phyloP scores from a whole-genome alignment of 2,797 vertebrate genomes.

The Eulemur mongoz region DNA sequence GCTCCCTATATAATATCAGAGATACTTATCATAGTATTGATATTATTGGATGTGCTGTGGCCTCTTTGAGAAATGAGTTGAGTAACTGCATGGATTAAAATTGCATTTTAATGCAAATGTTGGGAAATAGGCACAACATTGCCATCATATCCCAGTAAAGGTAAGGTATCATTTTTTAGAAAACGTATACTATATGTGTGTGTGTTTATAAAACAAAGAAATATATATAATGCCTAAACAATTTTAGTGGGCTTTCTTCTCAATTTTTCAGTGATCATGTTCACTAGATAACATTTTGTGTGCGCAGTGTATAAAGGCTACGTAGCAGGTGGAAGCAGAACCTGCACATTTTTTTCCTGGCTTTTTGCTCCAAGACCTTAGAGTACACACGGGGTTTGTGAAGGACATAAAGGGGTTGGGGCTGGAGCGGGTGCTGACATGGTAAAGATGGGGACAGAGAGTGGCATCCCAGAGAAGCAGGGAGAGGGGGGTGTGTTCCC shows the following conservation, averaged over 20 bases:
- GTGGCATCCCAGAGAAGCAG: background rate
- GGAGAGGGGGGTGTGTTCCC: too few species aligned
- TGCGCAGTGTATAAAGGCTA: rapidly evolving
- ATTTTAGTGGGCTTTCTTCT: background rate
- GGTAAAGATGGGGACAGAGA: background rate
- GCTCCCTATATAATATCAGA: background rate
- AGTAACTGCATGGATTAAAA: background rate
- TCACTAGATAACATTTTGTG: background rate
- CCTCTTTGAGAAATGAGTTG: background rate
- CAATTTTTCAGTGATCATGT: background rate
- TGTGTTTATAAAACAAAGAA: background rate
- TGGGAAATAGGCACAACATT: background rate
- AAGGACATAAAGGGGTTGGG: background rate
- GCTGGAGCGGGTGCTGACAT: background rate
- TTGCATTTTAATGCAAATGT: background rate
- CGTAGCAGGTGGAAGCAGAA: background rate
- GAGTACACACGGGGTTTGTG: background rate
- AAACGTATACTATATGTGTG: background rate
- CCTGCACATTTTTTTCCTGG: background rate
- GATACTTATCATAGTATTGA: background rate
- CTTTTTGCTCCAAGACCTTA: background rate
- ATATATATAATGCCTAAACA: background rate
- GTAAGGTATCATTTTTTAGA: background rate
- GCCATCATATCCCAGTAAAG: background rate
- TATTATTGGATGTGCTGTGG: rapidly evolving